These are phyloP conservation scores for Ceratina australensis DNA, from an alignment of 1,140 invertebrate genomes.

Conservation along the genomic window DNA sequence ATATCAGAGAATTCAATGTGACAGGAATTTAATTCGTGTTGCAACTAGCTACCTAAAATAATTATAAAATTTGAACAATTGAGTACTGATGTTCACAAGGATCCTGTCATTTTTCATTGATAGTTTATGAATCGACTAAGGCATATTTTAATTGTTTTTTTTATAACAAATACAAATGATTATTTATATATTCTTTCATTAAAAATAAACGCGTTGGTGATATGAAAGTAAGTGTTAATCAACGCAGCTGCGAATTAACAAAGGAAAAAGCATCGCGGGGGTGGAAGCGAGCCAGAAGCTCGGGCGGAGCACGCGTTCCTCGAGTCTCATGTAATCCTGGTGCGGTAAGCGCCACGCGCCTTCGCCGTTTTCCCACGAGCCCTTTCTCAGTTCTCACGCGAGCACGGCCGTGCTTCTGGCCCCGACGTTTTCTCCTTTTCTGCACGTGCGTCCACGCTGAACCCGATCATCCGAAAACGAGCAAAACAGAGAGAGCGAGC, in stretches of 20 bases:
- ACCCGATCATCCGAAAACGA: neutral
- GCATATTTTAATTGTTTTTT: no score
- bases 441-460: conserved; percentile 30
- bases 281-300: conserved; percentile 7
- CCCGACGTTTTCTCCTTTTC: conserved; percentile 14
- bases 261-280: neutral
- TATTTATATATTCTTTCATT: no score
- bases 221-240: no score
- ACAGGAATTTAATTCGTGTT: no score
- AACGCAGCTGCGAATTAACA: neutral
- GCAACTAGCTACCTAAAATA: no score
- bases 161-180: no score
- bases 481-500: neutral
- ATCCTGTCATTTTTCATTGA: no score
- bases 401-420: conserved; percentile 38
- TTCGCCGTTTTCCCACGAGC: conserved; percentile 78
- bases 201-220: no score
- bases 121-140: no score
- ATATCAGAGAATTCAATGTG: no score
- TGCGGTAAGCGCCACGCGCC: conserved; percentile 77
- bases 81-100: no score
- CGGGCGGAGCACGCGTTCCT: conserved; percentile 10
- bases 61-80: no score
- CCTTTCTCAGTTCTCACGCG: conserved; percentile 76
- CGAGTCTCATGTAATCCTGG: conserved; percentile 68